Evolutionary conservation across 2,888 invertebrate species (phyloP).

Genomic region (Zygogramma bicolorata): DNA sequence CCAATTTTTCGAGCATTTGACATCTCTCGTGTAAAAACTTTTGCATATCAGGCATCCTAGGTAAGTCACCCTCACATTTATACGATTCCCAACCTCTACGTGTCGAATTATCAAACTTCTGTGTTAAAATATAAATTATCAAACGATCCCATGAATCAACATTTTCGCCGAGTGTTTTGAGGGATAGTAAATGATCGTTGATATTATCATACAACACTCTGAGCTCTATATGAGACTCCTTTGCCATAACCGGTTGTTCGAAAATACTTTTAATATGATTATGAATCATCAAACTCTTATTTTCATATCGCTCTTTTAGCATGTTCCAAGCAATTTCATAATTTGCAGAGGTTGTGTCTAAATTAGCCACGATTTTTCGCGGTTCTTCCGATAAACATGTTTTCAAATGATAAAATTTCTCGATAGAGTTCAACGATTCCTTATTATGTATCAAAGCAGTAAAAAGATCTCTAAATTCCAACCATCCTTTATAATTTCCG

Average conservation of each 20-base stretch:
- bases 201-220: slow-evolving; percentile 15
- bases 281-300: slow-evolving; percentile 21
- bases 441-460: slow-evolving; percentile 4
- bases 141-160: slow-evolving; percentile 24
- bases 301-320: slow-evolving; percentile 21
- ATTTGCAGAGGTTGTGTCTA: slow-evolving; percentile 17
- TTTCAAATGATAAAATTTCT: slow-evolving; percentile 29
- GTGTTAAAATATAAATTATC: slow-evolving; percentile 8
- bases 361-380: slow-evolving; percentile 3
- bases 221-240: slow-evolving; percentile 15
- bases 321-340: slow-evolving; percentile 21
- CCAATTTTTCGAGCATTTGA: slow-evolving; percentile 21
- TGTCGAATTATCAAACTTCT: slow-evolving; percentile 27
- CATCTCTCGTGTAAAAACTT: slow-evolving; percentile 16
- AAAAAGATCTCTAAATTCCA: slow-evolving; percentile 34
- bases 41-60: slow-evolving; percentile 17
- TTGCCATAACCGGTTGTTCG: neutral
- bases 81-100: slow-evolving; percentile 23
- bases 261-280: slow-evolving; percentile 24
- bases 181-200: slow-evolving; percentile 17
- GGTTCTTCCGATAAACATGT: neutral
- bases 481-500: slow-evolving; percentile 15
- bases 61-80: slow-evolving; percentile 6
- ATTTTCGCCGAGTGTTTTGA: slow-evolving; percentile 19
- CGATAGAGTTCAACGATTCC: neutral